Base-by-base conservation (phyloP, 1,140 invertebrate species). In the Scaptomyza graminum region DNA sequence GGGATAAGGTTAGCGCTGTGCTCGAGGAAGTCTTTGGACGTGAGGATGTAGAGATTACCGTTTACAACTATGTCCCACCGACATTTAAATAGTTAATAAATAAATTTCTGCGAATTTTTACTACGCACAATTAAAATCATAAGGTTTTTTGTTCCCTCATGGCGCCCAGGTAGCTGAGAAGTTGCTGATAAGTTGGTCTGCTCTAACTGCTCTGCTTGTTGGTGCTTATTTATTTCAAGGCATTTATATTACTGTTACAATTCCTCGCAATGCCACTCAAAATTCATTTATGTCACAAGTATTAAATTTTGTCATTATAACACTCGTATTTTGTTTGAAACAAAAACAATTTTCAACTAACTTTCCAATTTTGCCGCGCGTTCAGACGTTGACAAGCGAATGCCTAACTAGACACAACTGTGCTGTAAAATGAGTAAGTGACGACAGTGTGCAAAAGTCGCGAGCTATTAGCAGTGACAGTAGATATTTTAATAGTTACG, bases 1-100 rank as follows among this genome's bases (percentile, higher is more conserved):
- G 95, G 95, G 74, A 85, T 3, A 90, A 92, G 43, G 94, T 95
- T 0, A 92, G 91, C 66, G 61, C 68, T 1, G 88, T 94, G 61
- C 70, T 95, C 2, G 82, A 92, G 54, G 88, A 92, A 46, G 87
- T 94, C 2, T 95, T 95, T 82, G 52, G 66, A 49, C 78, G 92
- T 18, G 84, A 91, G 54, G 75, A 91, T n/a, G 65, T 93, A 39
- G 83, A 93, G 51, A 93, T 94, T 56, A 81, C 82, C 4, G 92
- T 94, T 4, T 94, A 93, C 75, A 93, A 92, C 74, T 93, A 92
- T 76, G 90, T 91, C 49, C 90, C 90, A 13, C 83, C 82, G 2
- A 8, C 7, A 9, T 47, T 39, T 16, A 22, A 54, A 31, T 15
- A 39, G 12, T 22, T 22, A 1, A 22, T 22, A 22, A 22, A 22